Conservation (phyloP, 2,797 vertebrate genomes). For the Morelia viridis region DNA sequence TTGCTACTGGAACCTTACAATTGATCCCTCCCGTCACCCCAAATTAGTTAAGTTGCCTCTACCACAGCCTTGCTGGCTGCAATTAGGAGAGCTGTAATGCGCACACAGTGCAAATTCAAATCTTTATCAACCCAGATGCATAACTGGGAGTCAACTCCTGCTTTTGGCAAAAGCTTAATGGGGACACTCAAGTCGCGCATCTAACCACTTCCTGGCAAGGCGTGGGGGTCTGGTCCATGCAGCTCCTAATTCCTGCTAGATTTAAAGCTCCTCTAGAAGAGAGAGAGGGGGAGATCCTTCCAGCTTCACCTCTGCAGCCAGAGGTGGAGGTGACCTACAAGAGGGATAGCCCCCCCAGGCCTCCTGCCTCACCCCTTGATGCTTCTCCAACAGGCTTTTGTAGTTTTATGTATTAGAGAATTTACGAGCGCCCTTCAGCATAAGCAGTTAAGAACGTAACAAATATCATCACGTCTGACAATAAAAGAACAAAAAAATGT, state of each 20-base stretch:
- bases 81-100: not conserved
- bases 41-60: not conserved
- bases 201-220: not conserved
- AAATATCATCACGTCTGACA: not conserved
- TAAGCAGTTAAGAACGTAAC: too few relatives aligned
- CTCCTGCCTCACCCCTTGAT: too few relatives aligned
- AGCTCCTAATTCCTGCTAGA: not conserved
- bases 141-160: too few relatives aligned
- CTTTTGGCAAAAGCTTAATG: too few relatives aligned
- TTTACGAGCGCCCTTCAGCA: too few relatives aligned
- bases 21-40: not conserved
- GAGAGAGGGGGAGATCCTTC: not conserved
- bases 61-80: not conserved
- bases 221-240: not conserved
- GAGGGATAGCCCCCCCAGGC: too few relatives aligned
- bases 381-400: too few relatives aligned
- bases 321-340: not conserved
- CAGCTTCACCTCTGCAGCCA: not conserved
- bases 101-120: not conserved
- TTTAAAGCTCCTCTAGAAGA: not conserved
- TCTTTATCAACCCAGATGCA: too few relatives aligned
- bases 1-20: not conserved
- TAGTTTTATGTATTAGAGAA: too few relatives aligned
- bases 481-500: not conserved
- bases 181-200: not conserved